phyloP scores from a whole-genome alignment of 1,140 invertebrate genomes.

The Lordiphosa mommai region DNA sequence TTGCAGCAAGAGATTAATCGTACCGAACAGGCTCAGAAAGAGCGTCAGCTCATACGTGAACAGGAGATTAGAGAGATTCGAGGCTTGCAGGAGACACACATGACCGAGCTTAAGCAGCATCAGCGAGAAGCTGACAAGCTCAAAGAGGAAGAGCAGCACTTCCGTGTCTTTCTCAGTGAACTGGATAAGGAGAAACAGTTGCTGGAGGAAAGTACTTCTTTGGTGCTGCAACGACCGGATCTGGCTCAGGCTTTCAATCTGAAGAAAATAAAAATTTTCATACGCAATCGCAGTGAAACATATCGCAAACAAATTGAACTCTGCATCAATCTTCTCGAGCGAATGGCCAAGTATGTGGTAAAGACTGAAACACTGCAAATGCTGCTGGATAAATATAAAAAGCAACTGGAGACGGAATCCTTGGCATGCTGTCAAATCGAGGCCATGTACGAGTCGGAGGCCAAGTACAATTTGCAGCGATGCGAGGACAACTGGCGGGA shows the following conservation, averaged over 20 bases:
- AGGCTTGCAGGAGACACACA: slow-evolving; percentile 58
- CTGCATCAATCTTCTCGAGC: slow-evolving; percentile 58
- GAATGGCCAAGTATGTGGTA: slow-evolving; percentile 44
- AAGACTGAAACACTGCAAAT: slow-evolving; percentile 39
- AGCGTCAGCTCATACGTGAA: slow-evolving; percentile 64
- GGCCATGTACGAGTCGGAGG: slow-evolving; percentile 79
- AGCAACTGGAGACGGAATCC: slow-evolving; percentile 45
- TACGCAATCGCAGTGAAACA: slow-evolving; percentile 66
- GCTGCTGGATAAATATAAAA: slow-evolving; percentile 41
- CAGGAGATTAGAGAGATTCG: slow-evolving; percentile 64
- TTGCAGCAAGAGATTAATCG: slow-evolving; percentile 73
- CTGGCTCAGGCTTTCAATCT: slow-evolving; percentile 49
- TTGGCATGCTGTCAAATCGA: slow-evolving; percentile 55
- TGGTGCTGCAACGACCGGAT: slow-evolving; percentile 35
- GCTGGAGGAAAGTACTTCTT: slow-evolving; percentile 53
- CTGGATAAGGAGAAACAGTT: slow-evolving; percentile 60
- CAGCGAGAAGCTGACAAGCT: slow-evolving; percentile 58
- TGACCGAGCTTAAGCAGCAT: slow-evolving; percentile 57
- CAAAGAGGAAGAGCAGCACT: slow-evolving; percentile 57
- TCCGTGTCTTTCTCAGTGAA: slow-evolving; percentile 46
- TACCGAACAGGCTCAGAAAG: slow-evolving; percentile 57
- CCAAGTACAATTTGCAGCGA: slow-evolving; percentile 58
- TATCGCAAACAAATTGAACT: slow-evolving; percentile 59
- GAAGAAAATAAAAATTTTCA: slow-evolving; percentile 68
- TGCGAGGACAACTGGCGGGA: slow-evolving; percentile 65